Evolutionary conservation across 2,113 vertebrate species (phyloP), one percentile per base, ranked within the genome.

Genomic region (Zosterops lateralis): DNA sequence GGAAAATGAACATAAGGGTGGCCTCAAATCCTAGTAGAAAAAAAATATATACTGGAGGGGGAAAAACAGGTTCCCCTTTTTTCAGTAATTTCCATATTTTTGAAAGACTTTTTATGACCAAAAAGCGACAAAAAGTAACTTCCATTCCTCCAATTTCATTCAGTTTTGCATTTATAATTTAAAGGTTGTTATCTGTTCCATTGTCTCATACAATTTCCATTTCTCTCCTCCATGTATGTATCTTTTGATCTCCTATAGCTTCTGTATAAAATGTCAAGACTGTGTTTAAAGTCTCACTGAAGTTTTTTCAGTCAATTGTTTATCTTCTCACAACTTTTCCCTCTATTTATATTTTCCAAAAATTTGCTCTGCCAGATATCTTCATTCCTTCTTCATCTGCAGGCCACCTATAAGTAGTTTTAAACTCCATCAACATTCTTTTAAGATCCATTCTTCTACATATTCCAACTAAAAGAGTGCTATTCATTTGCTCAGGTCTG

Each of bases 1-100:
- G 12, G 4, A 56, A 9, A 16, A 26, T 56, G 4, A 81, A 60
- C 11, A 4, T 45, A 75, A 48, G 1, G 3, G 0, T 56, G 3
- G 24, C 12, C 51, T 54, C 56, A 80, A 81, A 74, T 54, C 2
- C 17, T 56, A 32, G 5, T 17, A 50, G 26, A 50, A 81, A 86
- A 36, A 36, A 12, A 47, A 10, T 2, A 26, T 47, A 54, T 47
- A 54, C 5, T 34, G 13, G 17, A 36, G 40, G 4, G 25, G 3
- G 9, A 9, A 17, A 64, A 57, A 16, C 51, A 7, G 3, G 14
- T 77, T 78, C 7, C 3, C 6, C 0, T 0, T n/a, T 88, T 84
- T 92, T 40, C 36, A 90, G 9, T 29, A 0, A 70, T 50, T 68
- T 61, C 7, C 3, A 0, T 66, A 26, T 66, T 70, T 53, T 44